phyloP scores from a whole-genome alignment of 2,797 vertebrate species.

The Leuciscus waleckii region DNA sequence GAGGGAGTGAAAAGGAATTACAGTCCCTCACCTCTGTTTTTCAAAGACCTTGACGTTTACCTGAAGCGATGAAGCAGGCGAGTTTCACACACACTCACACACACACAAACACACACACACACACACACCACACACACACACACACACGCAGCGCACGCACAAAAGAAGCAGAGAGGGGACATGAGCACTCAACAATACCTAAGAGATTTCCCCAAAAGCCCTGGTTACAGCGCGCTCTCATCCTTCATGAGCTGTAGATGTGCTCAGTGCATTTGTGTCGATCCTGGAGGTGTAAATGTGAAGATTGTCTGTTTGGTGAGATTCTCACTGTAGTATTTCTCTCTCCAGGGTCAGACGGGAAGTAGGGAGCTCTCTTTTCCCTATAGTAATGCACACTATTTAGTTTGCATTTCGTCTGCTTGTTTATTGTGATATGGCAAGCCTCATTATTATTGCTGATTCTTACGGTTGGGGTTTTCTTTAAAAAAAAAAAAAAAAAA shows the following conservation, averaged over 20 bases:
- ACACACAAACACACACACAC: slow-evolving; percentile 51
- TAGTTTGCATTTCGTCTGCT: neutral
- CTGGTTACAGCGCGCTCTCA: neutral
- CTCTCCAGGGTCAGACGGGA: neutral
- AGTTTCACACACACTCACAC: slow-evolving; percentile 29
- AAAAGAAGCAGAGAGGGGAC: neutral
- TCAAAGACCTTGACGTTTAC: slow-evolving; percentile 49
- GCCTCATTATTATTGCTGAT: neutral
- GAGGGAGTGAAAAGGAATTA: slow-evolving; percentile 16
- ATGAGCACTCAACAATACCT: slow-evolving; percentile 51
- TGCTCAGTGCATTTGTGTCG: slow-evolving; percentile 24
- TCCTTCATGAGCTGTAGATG: neutral
- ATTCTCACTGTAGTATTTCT: slow-evolving; percentile 28
- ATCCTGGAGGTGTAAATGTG: slow-evolving; percentile 68
- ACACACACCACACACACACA: slow-evolving; percentile 29
- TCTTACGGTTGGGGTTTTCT: neutral
- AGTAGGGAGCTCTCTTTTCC: neutral
- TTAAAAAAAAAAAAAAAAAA: neutral
- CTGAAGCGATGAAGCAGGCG: slow-evolving; percentile 22
- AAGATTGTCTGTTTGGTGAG: slow-evolving; percentile 33
- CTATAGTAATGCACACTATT: neutral
- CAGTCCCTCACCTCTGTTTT: slow-evolving; percentile 15
- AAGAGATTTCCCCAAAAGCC: slow-evolving; percentile 32
- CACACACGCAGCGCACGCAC: slow-evolving; percentile 44
- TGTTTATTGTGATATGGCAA: neutral